A percentile compares a stretch with the other conserved stretches of the same genome.
Evolutionary conservation across 1,140 invertebrate species (phyloP).

Genomic region (Cotesia typhae): DNA sequence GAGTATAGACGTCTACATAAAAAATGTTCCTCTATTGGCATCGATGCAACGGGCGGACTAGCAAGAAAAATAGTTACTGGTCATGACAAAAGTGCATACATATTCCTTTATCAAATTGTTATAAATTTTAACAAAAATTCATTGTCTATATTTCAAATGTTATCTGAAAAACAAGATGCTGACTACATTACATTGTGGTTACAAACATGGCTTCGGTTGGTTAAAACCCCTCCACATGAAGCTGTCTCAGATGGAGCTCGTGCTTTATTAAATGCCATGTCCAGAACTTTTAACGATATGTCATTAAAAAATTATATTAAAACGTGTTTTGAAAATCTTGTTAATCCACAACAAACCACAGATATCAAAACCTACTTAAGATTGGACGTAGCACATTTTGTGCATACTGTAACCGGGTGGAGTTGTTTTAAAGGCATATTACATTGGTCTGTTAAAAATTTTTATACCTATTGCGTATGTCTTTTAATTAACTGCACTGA

Average conservation of each 20-base stretch:
- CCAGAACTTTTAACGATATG: constrained; percentile 10
- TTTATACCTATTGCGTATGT: neutral
- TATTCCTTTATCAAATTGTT: constrained; percentile 10
- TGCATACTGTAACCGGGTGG: neutral
- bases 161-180: constrained; percentile 1
- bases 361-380: constrained; percentile 7
- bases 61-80: neutral
- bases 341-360: neutral
- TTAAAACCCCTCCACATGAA: neutral
- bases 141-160: neutral
- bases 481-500: neutral
- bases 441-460: constrained; percentile 2
- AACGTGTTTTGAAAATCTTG: constrained; percentile 9
- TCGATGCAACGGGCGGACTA: neutral
- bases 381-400: constrained; percentile 8
- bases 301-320: neutral
- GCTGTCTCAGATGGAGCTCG: constrained; percentile 7
- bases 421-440: neutral
- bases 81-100: neutral
- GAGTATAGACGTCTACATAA: neutral
- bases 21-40: neutral
- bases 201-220: neutral
- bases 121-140: constrained; percentile 12
- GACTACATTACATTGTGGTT: constrained; percentile 3
- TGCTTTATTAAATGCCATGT: constrained; percentile 4